These are phyloP conservation scores for Euwallacea similis DNA, from an alignment of 1,140 invertebrate genomes.

Conservation along the genomic window DNA sequence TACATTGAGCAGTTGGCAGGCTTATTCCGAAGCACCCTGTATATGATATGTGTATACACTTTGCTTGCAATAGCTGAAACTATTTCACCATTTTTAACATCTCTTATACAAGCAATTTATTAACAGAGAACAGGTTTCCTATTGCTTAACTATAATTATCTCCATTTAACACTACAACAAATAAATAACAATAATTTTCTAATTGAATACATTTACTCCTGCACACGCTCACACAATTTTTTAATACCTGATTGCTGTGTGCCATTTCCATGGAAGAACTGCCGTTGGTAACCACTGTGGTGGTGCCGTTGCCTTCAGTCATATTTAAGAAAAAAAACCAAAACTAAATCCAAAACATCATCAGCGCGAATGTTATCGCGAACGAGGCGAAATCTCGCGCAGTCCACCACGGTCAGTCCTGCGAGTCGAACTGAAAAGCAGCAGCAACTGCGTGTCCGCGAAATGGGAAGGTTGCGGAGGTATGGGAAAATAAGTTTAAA, in stretches of 20 bases:
- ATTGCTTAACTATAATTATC: no score
- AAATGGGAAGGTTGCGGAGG: conserved; percentile 10
- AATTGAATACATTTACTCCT: neutral
- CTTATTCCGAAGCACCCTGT: no score
- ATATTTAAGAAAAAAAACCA: conserved; percentile 13
- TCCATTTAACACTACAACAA: no score
- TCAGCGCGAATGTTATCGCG: conserved; percentile 1
- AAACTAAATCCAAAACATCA: conserved; percentile 4
- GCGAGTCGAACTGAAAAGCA: conserved; percentile 19
- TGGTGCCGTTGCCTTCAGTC: conserved; percentile 27
- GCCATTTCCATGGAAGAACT: conserved; percentile 46
- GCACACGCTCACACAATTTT: neutral
- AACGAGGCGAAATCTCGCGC: neutral
- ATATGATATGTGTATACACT: no score
- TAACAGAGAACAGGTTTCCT: no score
- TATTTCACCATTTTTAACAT: no score
- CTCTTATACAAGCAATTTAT: no score
- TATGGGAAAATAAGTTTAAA: neutral
- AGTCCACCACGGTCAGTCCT: conserved; percentile 2
- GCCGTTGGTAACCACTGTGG: conserved; percentile 41
- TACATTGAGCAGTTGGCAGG: no score
- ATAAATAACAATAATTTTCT: no score
- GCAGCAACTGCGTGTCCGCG: conserved; percentile 3
- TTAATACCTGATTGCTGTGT: conserved; percentile 48
- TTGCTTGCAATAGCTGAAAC: no score